A percentile compares a stretch with the other conserved stretches of the same genome.
These are phyloP conservation scores for Hephaestus fuliginosus DNA, from an alignment of 2,797 vertebrate genomes.

Conservation along the genomic window DNA sequence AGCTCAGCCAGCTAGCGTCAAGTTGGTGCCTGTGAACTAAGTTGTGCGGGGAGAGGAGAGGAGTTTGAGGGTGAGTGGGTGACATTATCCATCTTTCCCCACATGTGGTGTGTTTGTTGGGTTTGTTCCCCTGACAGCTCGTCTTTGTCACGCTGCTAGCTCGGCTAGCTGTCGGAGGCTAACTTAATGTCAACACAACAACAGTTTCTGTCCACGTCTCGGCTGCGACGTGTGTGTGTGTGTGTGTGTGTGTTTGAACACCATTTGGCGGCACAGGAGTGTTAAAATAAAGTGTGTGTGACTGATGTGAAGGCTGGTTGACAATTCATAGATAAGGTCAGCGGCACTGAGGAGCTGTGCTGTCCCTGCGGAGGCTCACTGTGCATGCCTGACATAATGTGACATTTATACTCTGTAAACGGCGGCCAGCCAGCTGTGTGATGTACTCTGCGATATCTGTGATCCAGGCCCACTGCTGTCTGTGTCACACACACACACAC, in stretches of 20 bases:
- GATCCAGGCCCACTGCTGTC: background rate
- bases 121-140: slow-evolving; percentile 41
- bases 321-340: slow-evolving; percentile 32
- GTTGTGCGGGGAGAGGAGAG: background rate
- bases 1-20: slow-evolving; percentile 33
- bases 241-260: background rate
- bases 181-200: slow-evolving; percentile 36
- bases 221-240: background rate
- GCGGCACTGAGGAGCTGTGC: slow-evolving; percentile 27
- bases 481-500: background rate
- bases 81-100: slow-evolving; percentile 32
- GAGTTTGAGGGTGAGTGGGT: slow-evolving; percentile 43
- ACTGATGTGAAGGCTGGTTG: slow-evolving; percentile 24
- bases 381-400: background rate
- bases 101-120: slow-evolving; percentile 37
- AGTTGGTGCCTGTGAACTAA: slow-evolving; percentile 24
- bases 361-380: slow-evolving; percentile 17
- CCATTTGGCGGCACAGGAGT: rapidly evolving
- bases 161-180: slow-evolving; percentile 58
- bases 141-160: slow-evolving; percentile 48
- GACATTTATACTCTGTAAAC: slow-evolving; percentile 6
- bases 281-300: background rate
- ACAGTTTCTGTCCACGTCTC: slow-evolving; percentile 4
- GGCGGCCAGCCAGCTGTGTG: background rate
- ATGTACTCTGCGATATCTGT: background rate